Conservation (phyloP, 2,113 vertebrate species). For the Chionomys nivalis region DNA sequence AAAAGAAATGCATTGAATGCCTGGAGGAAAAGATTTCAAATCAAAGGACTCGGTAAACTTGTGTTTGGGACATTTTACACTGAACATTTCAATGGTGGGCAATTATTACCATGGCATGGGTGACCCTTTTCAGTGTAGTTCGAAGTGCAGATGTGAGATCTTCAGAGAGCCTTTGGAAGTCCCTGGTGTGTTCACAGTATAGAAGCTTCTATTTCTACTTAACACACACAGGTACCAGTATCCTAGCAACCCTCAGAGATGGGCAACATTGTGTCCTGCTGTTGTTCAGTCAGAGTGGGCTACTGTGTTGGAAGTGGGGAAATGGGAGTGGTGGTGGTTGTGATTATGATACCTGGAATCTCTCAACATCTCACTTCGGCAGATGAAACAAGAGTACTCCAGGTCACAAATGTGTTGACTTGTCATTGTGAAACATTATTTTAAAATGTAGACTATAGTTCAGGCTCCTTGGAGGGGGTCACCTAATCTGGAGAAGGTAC, state of each 20-base stretch:
- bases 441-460: slow-evolving; percentile 12
- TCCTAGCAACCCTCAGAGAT: neutral
- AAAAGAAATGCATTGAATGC: slow-evolving; percentile 13
- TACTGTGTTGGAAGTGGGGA: neutral
- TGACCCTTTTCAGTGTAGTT: neutral
- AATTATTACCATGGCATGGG: neutral
- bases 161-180: neutral
- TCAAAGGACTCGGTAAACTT: neutral
- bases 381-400: neutral
- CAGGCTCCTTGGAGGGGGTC: neutral
- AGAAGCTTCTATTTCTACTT: neutral
- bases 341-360: neutral
- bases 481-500: slow-evolving; percentile 10
- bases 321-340: neutral
- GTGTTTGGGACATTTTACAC: slow-evolving; percentile 29
- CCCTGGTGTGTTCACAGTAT: neutral
- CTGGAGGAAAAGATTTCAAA: slow-evolving; percentile 3
- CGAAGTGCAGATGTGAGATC: neutral
- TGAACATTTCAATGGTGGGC: neutral
- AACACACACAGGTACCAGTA: neutral
- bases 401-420: neutral
- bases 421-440: slow-evolving; percentile 37
- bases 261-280: neutral
- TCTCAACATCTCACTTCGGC: neutral
- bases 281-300: neutral